These are phyloP conservation scores for Zaprionus ornatus DNA, from an alignment of 1,140 invertebrate genomes.

Conservation along the genomic window DNA sequence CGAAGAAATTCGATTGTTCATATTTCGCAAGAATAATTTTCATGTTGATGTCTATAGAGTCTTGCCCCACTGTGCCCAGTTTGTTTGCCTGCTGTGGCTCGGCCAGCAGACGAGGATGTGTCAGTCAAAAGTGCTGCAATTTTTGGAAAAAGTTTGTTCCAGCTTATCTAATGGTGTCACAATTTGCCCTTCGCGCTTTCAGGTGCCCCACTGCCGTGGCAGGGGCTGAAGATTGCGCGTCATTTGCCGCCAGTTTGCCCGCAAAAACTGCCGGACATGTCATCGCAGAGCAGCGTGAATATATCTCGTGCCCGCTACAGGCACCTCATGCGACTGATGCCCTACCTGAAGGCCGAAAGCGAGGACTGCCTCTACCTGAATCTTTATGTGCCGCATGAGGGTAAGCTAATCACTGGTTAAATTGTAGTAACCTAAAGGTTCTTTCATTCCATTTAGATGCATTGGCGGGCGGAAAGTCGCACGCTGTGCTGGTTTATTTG, in stretches of 20 bases:
- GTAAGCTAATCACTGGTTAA: conserved; percentile 83
- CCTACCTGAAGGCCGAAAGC: conserved; percentile 90
- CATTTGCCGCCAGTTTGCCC: conserved; percentile 93
- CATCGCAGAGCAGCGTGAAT: conserved; percentile 59
- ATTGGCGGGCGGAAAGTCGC: conserved; percentile 48
- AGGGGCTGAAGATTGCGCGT: conserved; percentile 88
- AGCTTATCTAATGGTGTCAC: conserved; percentile 35
- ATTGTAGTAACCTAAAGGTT: not conserved
- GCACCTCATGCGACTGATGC: conserved; percentile 88
- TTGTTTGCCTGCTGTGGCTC: not conserved
- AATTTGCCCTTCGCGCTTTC: conserved; percentile 25
- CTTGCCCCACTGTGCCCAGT: conserved; percentile 9
- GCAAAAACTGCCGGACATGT: conserved; percentile 88
- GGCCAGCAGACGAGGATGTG: not conserved
- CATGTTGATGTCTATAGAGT: not conserved
- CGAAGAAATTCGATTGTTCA: not conserved
- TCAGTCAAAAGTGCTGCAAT: conserved; percentile 4
- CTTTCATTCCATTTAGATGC: conserved; percentile 13
- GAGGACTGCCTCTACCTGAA: conserved; percentile 98
- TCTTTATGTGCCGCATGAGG: conserved; percentile 93
- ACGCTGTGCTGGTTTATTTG: conserved; percentile 94
- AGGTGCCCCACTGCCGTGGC: conserved; percentile 89
- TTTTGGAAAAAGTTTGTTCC: conserved; percentile 36
- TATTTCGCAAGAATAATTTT: not conserved
- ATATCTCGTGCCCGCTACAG: conserved; percentile 87